Conservation (phyloP, 2,888 invertebrate species). For the Hedya salicella region DNA sequence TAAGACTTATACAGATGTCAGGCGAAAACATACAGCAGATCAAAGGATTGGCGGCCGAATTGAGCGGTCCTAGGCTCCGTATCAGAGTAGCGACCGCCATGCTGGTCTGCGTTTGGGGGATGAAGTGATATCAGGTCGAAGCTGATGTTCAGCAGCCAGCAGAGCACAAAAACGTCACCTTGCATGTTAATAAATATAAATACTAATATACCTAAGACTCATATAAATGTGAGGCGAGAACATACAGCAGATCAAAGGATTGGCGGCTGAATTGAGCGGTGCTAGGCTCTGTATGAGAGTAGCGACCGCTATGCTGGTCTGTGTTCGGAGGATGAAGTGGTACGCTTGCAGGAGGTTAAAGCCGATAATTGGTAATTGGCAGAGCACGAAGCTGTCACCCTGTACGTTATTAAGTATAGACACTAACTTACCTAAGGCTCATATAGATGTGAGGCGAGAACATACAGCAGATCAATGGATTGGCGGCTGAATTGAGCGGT, state of each 20-base stretch:
- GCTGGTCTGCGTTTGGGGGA: slow-evolving; percentile 91
- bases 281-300: slow-evolving; percentile 96
- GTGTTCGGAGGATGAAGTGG: slow-evolving; percentile 90
- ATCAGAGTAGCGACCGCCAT: slow-evolving; percentile 95
- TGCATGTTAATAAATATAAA: no score
- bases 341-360: slow-evolving; percentile 96
- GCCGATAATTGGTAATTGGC: slow-evolving; percentile 98
- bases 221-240: slow-evolving; percentile 96
- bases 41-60: slow-evolving; percentile 97
- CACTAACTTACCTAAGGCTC: slow-evolving; percentile 89
- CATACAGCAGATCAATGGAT: slow-evolving; percentile 97
- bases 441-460: slow-evolving; percentile 96
- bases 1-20: slow-evolving; percentile 92
- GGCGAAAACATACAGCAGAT: slow-evolving; percentile 98
- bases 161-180: slow-evolving; percentile 96
- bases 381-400: slow-evolving; percentile 96
- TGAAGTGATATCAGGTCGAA: slow-evolving; percentile 94
- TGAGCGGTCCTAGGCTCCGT: slow-evolving; percentile 95
- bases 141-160: slow-evolving; percentile 98
- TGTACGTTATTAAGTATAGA: no score
- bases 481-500: slow-evolving; percentile 96
- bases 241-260: slow-evolving; percentile 97
- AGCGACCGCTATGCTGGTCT: slow-evolving; percentile 92
- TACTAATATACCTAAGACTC: slow-evolving; percentile 89
- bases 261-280: slow-evolving; percentile 96